Percentiles rank a stretch among this genome's conserved stretches.
These are phyloP conservation scores for Leptinotarsa haldemani DNA, from an alignment of 2,888 invertebrate species.

Conservation along the genomic window DNA sequence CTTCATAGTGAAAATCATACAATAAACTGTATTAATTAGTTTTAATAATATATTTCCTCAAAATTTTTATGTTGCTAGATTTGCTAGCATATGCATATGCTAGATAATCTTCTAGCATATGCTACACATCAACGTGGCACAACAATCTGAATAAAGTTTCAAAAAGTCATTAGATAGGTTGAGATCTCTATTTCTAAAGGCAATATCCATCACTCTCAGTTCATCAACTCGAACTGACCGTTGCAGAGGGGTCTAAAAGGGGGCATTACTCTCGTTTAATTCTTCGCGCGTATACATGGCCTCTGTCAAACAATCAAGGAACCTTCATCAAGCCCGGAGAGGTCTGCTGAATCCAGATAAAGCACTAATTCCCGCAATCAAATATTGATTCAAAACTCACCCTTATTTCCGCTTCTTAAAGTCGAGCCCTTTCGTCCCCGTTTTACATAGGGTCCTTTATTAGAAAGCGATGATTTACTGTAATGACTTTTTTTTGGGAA, in stretches of 20 bases:
- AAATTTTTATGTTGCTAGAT: no score
- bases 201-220: conserved; percentile 25
- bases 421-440: conserved; percentile 58
- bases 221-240: conserved; percentile 29
- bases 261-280: conserved; percentile 58
- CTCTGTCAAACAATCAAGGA: conserved; percentile 67
- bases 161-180: background rate
- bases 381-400: conserved; percentile 68
- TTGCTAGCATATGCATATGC: no score
- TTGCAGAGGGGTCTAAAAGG: conserved; percentile 16
- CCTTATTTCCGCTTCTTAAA: conserved; percentile 62
- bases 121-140: background rate
- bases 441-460: conserved; percentile 62
- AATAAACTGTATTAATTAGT: no score
- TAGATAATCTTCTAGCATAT: no score
- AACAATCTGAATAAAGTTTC: background rate
- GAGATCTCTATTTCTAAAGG: conserved; percentile 21
- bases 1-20: no score
- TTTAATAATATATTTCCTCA: no score
- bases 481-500: conserved; percentile 69
- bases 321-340: conserved; percentile 65
- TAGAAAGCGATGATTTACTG: conserved; percentile 73
- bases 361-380: conserved; percentile 68
- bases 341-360: conserved; percentile 68
- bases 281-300: conserved; percentile 66